Percentiles rank a stretch among this genome's conserved stretches.
Evolutionary conservation across 2,113 vertebrate genomes (phyloP).

Genomic region (Chionomys nivalis): DNA sequence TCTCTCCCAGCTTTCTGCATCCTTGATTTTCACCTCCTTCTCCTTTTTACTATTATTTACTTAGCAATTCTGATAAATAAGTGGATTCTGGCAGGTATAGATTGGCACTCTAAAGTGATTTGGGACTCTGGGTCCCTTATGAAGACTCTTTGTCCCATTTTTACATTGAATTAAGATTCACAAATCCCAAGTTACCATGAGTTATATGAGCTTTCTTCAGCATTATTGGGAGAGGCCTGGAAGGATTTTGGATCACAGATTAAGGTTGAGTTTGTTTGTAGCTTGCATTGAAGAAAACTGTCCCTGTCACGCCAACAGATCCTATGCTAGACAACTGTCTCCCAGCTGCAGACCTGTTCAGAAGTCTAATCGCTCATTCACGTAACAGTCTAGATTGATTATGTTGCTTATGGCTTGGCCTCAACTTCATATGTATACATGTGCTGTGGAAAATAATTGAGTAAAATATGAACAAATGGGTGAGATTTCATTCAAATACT

Average conservation of each 20-base stretch:
- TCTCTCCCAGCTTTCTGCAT: conserved; percentile 15
- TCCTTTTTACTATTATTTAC: conserved; percentile 42
- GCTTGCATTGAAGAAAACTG: conserved; percentile 7
- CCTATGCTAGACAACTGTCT: background rate
- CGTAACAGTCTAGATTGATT: conserved; percentile 10
- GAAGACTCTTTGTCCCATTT: background rate
- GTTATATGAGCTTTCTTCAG: conserved; percentile 28
- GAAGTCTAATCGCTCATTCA: background rate
- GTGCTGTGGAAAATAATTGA: background rate
- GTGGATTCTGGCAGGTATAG: conserved; percentile 22
- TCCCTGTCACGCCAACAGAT: background rate
- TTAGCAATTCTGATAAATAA: conserved; percentile 25
- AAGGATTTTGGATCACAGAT: background rate
- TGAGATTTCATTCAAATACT: background rate
- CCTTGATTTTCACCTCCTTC: conserved; percentile 53
- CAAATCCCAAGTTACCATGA: background rate
- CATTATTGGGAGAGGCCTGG: background rate
- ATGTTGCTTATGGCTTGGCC: conserved; percentile 3
- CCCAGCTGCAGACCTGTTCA: background rate
- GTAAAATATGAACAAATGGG: background rate
- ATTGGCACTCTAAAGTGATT: background rate
- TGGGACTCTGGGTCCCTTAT: background rate
- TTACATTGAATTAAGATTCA: conserved; percentile 2
- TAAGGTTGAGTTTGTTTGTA: background rate
- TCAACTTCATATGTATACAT: background rate